Percentiles rank a stretch among this genome's conserved stretches.
These are phyloP conservation scores for Scophthalmus maximus DNA, from an alignment of 2,113 vertebrate genomes.

Conservation along the genomic window DNA sequence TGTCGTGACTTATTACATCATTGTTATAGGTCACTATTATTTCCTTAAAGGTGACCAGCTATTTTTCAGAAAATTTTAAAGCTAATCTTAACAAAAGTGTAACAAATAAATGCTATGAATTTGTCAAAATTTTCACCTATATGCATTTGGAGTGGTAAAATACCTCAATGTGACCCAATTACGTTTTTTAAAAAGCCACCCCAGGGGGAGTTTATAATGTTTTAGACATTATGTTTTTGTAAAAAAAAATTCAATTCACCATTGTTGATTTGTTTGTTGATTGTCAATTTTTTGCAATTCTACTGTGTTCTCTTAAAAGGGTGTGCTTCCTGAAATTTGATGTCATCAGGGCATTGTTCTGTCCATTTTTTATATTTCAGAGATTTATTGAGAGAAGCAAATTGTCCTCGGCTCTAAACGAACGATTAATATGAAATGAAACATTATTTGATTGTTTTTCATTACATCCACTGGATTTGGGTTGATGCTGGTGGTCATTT, in stretches of 20 bases:
- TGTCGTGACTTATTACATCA: slow-evolving; percentile 29
- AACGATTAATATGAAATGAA: background rate
- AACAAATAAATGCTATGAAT: no score
- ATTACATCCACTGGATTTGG: background rate
- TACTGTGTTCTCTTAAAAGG: no score
- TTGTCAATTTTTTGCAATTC: no score
- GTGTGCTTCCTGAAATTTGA: background rate
- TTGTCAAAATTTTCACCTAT: no score
- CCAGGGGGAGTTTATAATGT: no score
- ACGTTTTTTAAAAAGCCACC: no score
- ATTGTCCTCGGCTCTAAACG: slow-evolving; percentile 4
- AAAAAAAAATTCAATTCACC: no score
- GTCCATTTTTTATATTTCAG: background rate
- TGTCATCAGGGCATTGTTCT: background rate
- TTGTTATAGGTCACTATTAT: background rate
- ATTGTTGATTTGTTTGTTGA: no score
- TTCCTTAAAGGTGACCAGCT: no score
- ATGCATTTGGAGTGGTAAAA: background rate
- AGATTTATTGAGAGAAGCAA: background rate
- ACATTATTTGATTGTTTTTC: background rate
- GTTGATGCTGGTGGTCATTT: slow-evolving; percentile 44
- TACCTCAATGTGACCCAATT: background rate
- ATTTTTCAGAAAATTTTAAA: no score
- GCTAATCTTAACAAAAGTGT: no score
- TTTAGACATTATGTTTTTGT: no score